These are phyloP conservation scores for Micrasema minimum DNA, from an alignment of 1,140 invertebrate genomes.

Conservation along the genomic window DNA sequence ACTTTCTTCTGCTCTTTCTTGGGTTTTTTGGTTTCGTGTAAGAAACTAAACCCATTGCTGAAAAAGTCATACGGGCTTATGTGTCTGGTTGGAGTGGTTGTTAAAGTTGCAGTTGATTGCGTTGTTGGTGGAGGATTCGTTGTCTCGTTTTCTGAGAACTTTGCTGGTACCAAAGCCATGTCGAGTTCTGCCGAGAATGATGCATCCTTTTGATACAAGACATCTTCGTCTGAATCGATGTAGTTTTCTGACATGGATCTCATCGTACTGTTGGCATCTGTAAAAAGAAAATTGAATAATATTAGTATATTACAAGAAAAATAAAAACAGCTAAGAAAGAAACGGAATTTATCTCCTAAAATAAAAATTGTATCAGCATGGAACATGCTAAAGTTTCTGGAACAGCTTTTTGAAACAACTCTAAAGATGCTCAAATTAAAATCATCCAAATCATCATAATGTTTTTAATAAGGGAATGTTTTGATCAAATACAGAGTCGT, in stretches of 20 bases:
- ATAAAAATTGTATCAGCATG: no score
- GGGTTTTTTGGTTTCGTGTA: constrained; percentile 9
- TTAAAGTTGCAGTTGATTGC: not conserved
- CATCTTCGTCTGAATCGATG: constrained; percentile 75
- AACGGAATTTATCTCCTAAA: no score
- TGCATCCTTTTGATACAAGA: constrained; percentile 85
- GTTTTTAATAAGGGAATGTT: no score
- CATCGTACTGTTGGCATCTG: constrained; percentile 78
- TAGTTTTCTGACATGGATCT: constrained; percentile 66
- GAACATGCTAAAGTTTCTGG: no score
- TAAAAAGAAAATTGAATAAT: constrained; percentile 41
- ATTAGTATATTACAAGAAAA: not conserved
- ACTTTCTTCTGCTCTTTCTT: not conserved
- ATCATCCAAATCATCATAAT: no score
- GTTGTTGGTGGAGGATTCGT: constrained; percentile 24
- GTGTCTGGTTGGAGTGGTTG: constrained; percentile 26
- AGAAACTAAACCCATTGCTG: constrained; percentile 22
- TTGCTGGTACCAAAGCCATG: constrained; percentile 49
- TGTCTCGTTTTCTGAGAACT: constrained; percentile 43
- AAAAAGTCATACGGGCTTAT: constrained; percentile 17
- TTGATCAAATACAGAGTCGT: no score
- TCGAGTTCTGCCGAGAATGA: constrained; percentile 83
- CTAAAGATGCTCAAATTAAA: no score
- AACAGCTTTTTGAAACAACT: no score
- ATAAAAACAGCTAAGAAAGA: no score